Percentiles rank a stretch among this genome's conserved stretches.
These are phyloP conservation scores for Thumatha senex DNA, from an alignment of 2,888 invertebrate species.

Conservation along the genomic window DNA sequence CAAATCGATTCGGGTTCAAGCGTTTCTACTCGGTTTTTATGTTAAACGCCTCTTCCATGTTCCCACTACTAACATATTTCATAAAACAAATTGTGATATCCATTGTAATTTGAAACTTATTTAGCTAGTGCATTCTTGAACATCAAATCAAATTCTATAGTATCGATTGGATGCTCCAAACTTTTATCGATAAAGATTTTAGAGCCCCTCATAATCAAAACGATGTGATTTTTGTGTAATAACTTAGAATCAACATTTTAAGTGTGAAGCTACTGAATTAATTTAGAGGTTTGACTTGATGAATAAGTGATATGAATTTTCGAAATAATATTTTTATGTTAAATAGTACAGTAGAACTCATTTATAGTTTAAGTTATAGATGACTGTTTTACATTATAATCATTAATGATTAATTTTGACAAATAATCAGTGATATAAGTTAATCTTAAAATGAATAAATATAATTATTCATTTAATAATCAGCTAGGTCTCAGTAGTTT, in stretches of 20 bases:
- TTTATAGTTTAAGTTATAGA: conserved; percentile 8
- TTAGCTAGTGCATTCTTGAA: conserved; percentile 28
- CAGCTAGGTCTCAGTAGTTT: too few relatives aligned
- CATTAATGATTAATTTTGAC: too few relatives aligned
- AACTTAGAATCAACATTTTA: conserved; percentile 28
- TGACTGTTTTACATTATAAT: neutral
- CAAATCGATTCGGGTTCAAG: conserved; percentile 26
- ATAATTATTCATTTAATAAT: too few relatives aligned
- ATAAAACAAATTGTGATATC: conserved; percentile 62
- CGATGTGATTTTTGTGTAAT: conserved; percentile 19
- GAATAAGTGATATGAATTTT: conserved; percentile 23
- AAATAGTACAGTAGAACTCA: conserved; percentile 5
- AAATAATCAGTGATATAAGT: too few relatives aligned
- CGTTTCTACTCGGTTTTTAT: conserved; percentile 29
- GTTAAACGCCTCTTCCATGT: conserved; percentile 63
- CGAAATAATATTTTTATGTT: conserved; percentile 7
- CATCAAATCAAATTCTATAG: conserved; percentile 31
- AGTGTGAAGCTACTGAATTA: conserved; percentile 32
- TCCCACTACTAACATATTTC: conserved; percentile 51
- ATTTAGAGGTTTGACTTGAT: conserved; percentile 17
- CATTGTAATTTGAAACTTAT: conserved; percentile 64
- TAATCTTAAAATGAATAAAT: too few relatives aligned
- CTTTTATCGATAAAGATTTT: conserved; percentile 29
- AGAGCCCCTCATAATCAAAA: conserved; percentile 4
- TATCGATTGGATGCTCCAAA: conserved; percentile 14